Evolutionary conservation across 2,888 invertebrate genomes (phyloP), one percentile per base, ranked within the genome.

Genomic region (Acholoe squamosa): DNA sequence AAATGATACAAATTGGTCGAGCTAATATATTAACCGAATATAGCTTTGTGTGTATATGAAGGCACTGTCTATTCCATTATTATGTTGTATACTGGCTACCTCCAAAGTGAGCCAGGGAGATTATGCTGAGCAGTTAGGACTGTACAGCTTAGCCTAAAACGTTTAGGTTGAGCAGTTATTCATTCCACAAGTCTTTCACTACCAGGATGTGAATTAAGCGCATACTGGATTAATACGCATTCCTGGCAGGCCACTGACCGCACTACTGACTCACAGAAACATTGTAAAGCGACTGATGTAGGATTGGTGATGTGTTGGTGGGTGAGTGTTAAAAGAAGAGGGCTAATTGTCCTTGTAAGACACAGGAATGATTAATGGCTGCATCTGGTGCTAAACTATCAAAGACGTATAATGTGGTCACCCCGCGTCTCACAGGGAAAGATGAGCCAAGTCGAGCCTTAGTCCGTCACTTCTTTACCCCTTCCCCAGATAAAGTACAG

Each of bases 131-230:
- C 5, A 43, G 43, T 43, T 43, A 7, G 10, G 10, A 10, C 43
- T 7, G 43, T 7, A 43, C 43, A 10, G 43, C 3, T 43, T 43
- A 43, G 43, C 3, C 43, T 10, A 43, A 25, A 61, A 5, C 5
- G 61, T n/a, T 28, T 19, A 10, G 16, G 10, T 19, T 43, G 43
- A 52, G 10, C 84, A 43, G 34, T 84, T 84, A 86, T 28, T 25
- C 86, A 86, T 86, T 86, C 86, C 86, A 86, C 86, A 54, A 54
- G 86, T 52, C 86, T 86, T 86, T 86, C 86, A 86, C 0, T 86
- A 43, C n/a, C 43, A n/a, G 80, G 34, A 80, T 34, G 80, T 3
- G n/a, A 33, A 33, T 80, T 34, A 7, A 80, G 5, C 43, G 28
- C 31, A 71, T 71, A 71, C 31, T 61, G 22, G 61, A 61, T 61